These are phyloP conservation scores for Sterna hirundo DNA, from an alignment of 2,113 vertebrate species.

Conservation along the genomic window DNA sequence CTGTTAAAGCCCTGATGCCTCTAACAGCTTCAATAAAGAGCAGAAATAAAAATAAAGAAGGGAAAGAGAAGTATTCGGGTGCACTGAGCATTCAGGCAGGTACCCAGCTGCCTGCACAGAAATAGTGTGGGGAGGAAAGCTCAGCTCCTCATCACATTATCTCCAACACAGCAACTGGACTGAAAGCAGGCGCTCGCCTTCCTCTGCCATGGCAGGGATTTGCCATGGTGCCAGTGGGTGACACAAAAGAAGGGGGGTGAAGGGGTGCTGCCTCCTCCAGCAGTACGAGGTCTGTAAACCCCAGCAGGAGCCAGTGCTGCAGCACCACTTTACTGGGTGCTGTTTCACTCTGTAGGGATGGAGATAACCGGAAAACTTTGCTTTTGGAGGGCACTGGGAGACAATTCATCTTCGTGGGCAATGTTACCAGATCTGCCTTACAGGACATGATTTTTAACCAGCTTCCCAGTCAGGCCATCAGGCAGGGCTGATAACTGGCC, in stretches of 20 bases:
- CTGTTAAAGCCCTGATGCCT: neutral
- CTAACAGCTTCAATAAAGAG: neutral
- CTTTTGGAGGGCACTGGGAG: neutral
- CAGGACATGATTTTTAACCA: neutral
- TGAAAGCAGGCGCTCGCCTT: rapidly evolving
- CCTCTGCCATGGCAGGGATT: neutral
- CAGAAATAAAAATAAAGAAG: neutral
- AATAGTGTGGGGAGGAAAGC: rapidly evolving
- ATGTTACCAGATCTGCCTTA: neutral
- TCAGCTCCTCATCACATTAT: neutral
- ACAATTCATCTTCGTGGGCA: neutral
- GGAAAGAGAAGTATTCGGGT: neutral
- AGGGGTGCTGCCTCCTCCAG: neutral
- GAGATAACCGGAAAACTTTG: neutral
- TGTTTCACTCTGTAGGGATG: neutral
- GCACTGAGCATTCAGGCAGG: neutral
- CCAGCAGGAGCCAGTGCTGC: neutral
- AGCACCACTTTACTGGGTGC: neutral
- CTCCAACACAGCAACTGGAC: neutral
- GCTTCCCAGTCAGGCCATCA: too few species aligned
- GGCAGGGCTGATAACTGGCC: neutral
- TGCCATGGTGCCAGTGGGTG: too few species aligned
- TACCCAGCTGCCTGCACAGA: neutral
- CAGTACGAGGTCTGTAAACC: neutral
- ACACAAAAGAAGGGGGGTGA: neutral